A percentile compares a stretch with the other conserved stretches of the same genome.
Evolutionary conservation across 2,113 vertebrate species (phyloP).

Genomic region (Ginglymostoma cirratum): DNA sequence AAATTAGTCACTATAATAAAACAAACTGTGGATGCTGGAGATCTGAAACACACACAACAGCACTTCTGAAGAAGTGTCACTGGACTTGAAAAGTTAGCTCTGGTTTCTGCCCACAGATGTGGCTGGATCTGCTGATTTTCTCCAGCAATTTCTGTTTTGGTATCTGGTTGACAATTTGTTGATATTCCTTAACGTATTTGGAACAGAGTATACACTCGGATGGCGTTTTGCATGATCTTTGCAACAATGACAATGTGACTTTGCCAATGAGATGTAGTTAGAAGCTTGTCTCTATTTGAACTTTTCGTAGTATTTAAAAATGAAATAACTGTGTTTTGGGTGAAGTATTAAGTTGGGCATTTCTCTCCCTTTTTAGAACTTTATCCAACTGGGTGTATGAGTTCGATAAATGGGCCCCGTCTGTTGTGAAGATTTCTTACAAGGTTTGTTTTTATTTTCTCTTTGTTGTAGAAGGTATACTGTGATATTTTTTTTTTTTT

Average conservation of each 20-base stretch:
- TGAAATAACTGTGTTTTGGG: background rate
- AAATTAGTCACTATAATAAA: too few species aligned
- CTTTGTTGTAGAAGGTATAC: background rate
- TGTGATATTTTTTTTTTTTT: background rate
- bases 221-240: background rate
- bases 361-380: conserved; percentile 60
- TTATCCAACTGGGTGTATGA: conserved; percentile 95
- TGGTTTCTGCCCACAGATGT: too few species aligned
- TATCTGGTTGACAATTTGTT: background rate
- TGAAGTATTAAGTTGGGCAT: background rate
- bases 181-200: background rate
- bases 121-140: too few species aligned
- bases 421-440: conserved; percentile 94
- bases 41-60: too few species aligned
- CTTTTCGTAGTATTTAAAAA: conserved; percentile 1
- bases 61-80: too few species aligned
- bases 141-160: background rate
- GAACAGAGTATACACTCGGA: background rate
- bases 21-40: too few species aligned
- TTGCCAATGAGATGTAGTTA: background rate
- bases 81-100: too few species aligned
- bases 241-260: background rate
- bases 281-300: background rate
- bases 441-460: conserved; percentile 66
- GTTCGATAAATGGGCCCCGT: conserved; percentile 95